Conservation (phyloP, 2,113 vertebrate genomes). For the Hippoglossus stenolepis region DNA sequence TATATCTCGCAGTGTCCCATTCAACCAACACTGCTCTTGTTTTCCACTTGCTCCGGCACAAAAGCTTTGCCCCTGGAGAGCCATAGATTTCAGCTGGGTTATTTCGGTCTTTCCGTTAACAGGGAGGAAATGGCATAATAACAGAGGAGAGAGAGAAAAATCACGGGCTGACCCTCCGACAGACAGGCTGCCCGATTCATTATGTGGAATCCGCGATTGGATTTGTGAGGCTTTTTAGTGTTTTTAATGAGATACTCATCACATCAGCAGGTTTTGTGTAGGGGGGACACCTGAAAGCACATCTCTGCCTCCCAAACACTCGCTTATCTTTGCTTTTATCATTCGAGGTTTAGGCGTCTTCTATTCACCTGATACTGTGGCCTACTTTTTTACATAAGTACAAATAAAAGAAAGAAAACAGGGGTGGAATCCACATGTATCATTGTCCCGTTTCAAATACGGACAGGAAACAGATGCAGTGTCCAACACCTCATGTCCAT, state of each 20-base stretch:
- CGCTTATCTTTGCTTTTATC: not conserved
- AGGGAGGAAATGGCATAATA: slow-evolving; percentile 82
- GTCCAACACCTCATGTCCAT: slow-evolving; percentile 2
- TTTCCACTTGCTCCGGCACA: slow-evolving; percentile 78
- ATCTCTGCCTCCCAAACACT: slow-evolving; percentile 15
- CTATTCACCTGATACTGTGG: slow-evolving; percentile 14
- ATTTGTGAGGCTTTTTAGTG: slow-evolving; percentile 37
- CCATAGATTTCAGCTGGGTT: slow-evolving; percentile 77
- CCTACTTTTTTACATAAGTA: slow-evolving; percentile 31
- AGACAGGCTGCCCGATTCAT: slow-evolving; percentile 27
- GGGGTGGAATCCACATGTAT: slow-evolving; percentile 30
- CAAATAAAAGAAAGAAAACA: slow-evolving; percentile 40
- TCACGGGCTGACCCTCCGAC: slow-evolving; percentile 59
- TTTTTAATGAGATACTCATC: slow-evolving; percentile 31
- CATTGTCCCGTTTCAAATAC: slow-evolving; percentile 41
- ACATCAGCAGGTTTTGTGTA: slow-evolving; percentile 12
- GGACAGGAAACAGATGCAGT: slow-evolving; percentile 50
- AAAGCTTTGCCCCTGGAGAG: slow-evolving; percentile 76
- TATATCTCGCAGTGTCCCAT: slow-evolving; percentile 54
- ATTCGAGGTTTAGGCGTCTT: not conserved
- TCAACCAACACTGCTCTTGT: slow-evolving; percentile 64
- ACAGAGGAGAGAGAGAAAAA: slow-evolving; percentile 64
- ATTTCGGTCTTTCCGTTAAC: slow-evolving; percentile 81
- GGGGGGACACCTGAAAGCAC: not conserved
- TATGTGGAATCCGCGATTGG: slow-evolving; percentile 30